These are phyloP conservation scores for Steinernema scapterisci DNA, from an alignment of 2,888 invertebrate genomes.

Conservation along the genomic window DNA sequence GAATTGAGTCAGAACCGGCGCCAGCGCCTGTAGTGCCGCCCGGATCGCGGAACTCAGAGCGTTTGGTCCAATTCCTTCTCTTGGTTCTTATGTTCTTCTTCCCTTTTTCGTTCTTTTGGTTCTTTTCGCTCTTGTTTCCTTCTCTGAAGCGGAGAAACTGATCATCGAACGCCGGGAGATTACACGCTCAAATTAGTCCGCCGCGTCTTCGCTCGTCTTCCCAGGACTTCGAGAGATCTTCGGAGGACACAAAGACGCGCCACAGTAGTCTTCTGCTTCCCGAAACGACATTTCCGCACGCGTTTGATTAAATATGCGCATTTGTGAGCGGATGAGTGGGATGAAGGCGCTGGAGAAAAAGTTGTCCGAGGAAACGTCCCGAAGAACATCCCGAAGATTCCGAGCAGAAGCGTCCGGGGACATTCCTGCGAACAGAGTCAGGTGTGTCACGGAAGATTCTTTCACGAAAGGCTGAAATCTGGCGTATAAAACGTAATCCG, in stretches of 20 bases:
- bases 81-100: not conserved
- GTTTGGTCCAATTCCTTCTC: not conserved
- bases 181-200: constrained; percentile 12
- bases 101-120: not conserved
- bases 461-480: too few relatives aligned
- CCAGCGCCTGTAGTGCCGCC: too few relatives aligned
- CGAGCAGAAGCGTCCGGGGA: not conserved
- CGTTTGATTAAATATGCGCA: constrained; percentile 23
- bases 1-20: constrained; percentile 8
- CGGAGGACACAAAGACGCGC: constrained; percentile 15
- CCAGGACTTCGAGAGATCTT: constrained; percentile 1
- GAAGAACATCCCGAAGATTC: not conserved
- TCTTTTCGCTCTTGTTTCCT: not conserved
- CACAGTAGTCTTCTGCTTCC: not conserved
- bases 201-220: not conserved
- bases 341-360: not conserved
- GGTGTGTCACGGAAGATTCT: too few relatives aligned
- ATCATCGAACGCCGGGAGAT: not conserved
- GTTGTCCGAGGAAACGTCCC: constrained; percentile 14
- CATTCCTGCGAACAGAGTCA: too few relatives aligned
- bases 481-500: too few relatives aligned
- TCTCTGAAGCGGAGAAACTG: not conserved
- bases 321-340: constrained; percentile 14
- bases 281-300: constrained; percentile 22
- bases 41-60: too few relatives aligned